Percentiles rank a stretch among this genome's conserved stretches.
These are phyloP conservation scores for Cyclargus thomasi DNA, from an alignment of 1,140 invertebrate species.

Conservation along the genomic window DNA sequence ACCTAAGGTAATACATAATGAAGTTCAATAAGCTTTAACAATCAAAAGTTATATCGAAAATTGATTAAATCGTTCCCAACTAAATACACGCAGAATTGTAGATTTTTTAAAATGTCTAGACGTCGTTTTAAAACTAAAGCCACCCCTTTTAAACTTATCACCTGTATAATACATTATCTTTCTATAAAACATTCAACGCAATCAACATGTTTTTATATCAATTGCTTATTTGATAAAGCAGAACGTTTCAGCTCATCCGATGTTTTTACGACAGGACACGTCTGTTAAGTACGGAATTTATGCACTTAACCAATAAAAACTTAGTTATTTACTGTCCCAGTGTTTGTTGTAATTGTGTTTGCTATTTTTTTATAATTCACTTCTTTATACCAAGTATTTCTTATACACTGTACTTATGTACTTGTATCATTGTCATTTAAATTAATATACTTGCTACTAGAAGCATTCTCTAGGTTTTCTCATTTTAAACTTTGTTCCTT, in stretches of 20 bases:
- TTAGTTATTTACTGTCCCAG: background rate
- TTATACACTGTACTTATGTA: too few species aligned
- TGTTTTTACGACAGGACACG: slow-evolving; percentile 8
- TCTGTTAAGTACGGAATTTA: background rate
- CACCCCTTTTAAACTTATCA: slow-evolving; percentile 12
- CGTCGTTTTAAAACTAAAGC: background rate
- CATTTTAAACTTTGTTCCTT: too few species aligned
- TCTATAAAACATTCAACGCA: slow-evolving; percentile 14
- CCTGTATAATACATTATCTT: slow-evolving; percentile 3
- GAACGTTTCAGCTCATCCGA: background rate
- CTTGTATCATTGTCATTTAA: too few species aligned
- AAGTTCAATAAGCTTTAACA: too few species aligned
- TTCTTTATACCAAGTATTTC: background rate
- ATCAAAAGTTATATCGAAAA: too few species aligned
- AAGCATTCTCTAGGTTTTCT: background rate
- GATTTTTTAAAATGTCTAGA: background rate
- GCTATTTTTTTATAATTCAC: background rate
- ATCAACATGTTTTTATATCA: slow-evolving; percentile 13
- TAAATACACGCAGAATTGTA: too few species aligned
- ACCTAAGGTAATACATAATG: too few species aligned
- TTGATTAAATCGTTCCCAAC: too few species aligned
- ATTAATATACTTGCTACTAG: too few species aligned
- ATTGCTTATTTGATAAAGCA: slow-evolving; percentile 13
- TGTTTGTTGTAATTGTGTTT: background rate
- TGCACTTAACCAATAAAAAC: background rate